Base-by-base conservation (phyloP, 2,888 invertebrate genomes). In the Fabriciana adippe region DNA sequence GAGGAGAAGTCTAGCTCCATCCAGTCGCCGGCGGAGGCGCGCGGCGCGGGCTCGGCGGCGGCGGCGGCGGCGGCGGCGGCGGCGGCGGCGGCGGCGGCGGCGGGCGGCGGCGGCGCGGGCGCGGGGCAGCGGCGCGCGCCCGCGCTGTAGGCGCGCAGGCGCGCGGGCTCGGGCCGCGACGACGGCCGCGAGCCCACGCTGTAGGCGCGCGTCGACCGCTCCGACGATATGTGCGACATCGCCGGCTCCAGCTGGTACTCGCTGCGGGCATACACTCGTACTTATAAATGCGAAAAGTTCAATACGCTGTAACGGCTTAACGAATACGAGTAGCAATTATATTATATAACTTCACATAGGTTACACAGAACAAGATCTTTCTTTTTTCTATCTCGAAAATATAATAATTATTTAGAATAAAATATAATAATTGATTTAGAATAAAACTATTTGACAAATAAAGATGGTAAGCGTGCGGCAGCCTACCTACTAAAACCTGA, bases 211-310 rank as follows among this genome's bases (percentile, higher is more conserved):
- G 95, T 93, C n/a, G 96, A 96, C 75, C 93, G 92, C 77, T 75
- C 84, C 76, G 94, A 94, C 78, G 73, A 90, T 69, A 97, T 94
- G 83, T 95, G 96, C 16, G 97, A 95, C 68, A 94, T 93, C 0
- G 97, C 97, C 79, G 97, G 97, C 79, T 97, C 97, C 60, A 97
- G 91, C 74, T 95, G 96, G 88, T 95, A 97, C 82, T 96, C 96
- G 59, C 95, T 94, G 79, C 4, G 26, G 26, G 21, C 3, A 0
- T 21, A 21, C 21, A 21, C 3, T 21, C 3, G 4, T 21, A 21
- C 21, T 21, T 21, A 21, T 21, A 21, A 21, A 21, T 21, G 21
- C 21, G 21, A 21, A 26, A 26, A 5, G 5, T 26, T 26, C 26
- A 4, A 5, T 26, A 4, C 26, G 26, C 4, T 26, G 26, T 4